Evolutionary conservation across 2,888 invertebrate species (phyloP).

Genomic region (Xanthorhoe designata): DNA sequence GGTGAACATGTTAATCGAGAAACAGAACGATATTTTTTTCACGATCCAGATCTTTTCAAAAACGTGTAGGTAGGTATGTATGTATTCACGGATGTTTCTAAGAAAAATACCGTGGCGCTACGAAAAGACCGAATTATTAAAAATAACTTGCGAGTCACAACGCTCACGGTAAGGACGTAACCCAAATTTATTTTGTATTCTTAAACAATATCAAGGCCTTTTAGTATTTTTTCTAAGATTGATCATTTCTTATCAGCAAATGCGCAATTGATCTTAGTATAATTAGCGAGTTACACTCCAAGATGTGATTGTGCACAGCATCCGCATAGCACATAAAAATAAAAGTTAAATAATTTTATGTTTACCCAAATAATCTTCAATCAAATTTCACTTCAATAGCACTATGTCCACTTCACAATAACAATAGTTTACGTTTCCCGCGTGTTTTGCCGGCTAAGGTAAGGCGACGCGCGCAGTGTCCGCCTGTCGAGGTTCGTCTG

Average conservation of each 20-base stretch:
- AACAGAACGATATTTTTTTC: conserved; percentile 10
- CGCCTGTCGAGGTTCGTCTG: conserved; percentile 52
- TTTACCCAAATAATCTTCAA: conserved; percentile 22
- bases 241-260: conserved; percentile 16
- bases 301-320: not conserved
- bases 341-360: not conserved
- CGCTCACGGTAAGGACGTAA: conserved; percentile 80
- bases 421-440: conserved; percentile 42
- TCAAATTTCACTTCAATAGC: conserved; percentile 31
- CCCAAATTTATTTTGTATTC: conserved; percentile 70
- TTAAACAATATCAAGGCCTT: conserved; percentile 77
- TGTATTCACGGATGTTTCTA: conserved; percentile 45
- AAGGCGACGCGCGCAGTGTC: conserved; percentile 48
- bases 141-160: conserved; percentile 77
- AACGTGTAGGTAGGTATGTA: too few species aligned
- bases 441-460: conserved; percentile 26
- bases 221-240: conserved; percentile 9
- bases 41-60: conserved; percentile 27
- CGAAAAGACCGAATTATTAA: conserved; percentile 65
- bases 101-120: conserved; percentile 53
- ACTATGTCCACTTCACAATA: conserved; percentile 40
- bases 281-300: not conserved
- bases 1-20: not conserved
- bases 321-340: not conserved
- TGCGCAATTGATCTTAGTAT: conserved; percentile 15